phyloP scores from a whole-genome alignment of 1,140 invertebrate genomes.

The Formica exsecta region DNA sequence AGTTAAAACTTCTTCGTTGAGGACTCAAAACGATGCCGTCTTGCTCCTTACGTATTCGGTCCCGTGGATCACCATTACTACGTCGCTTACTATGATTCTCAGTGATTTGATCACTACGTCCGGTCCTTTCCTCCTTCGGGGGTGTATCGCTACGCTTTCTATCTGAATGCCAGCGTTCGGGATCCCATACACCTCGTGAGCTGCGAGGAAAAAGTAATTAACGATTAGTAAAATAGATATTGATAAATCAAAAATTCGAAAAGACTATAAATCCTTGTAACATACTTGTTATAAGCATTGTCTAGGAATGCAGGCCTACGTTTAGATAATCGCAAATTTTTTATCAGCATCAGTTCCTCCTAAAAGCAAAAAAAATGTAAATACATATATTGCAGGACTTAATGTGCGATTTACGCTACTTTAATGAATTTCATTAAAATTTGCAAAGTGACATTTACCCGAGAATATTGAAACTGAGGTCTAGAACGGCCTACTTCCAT shows the following conservation, averaged over 20 bases:
- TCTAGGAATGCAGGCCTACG: conserved; percentile 88
- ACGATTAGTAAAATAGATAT: conserved; percentile 15
- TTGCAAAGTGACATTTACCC: conserved; percentile 76
- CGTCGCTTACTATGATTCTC: conserved; percentile 85
- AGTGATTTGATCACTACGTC: conserved; percentile 81
- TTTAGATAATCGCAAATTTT: conserved; percentile 87
- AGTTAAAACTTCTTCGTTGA: conserved; percentile 93
- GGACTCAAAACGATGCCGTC: conserved; percentile 94
- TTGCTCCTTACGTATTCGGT: conserved; percentile 93
- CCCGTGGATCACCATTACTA: conserved; percentile 90
- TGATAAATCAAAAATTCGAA: conserved; percentile 14
- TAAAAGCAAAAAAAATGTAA: conserved; percentile 73
- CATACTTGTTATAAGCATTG: conserved; percentile 87
- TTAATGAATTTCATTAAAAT: not conserved
- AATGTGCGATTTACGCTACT: not conserved
- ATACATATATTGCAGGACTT: not conserved
- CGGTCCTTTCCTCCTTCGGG: conserved; percentile 87
- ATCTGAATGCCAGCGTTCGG: conserved; percentile 88
- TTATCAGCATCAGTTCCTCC: conserved; percentile 89
- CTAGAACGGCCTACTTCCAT: conserved; percentile 85
- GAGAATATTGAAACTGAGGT: conserved; percentile 84
- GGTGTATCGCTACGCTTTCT: conserved; percentile 88
- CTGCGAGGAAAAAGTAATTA: conserved; percentile 77
- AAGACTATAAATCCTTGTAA: conserved; percentile 15
- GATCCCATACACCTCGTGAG: conserved; percentile 88